Evolutionary conservation across 1,140 invertebrate species (phyloP).

Genomic region (Bicyclus anynana): DNA sequence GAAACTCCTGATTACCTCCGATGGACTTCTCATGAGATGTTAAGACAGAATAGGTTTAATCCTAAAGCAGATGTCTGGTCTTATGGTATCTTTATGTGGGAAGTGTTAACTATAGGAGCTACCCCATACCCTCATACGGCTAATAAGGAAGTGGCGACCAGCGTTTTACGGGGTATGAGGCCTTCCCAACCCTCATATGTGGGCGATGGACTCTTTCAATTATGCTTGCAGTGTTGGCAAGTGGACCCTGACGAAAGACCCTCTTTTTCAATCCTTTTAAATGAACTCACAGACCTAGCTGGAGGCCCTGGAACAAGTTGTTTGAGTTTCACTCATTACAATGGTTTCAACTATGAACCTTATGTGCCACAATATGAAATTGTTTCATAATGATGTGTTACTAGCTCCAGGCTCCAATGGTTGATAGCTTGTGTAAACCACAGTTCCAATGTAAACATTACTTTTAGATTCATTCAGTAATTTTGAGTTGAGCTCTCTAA

Average conservation of each 20-base stretch:
- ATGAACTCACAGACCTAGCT: constrained; percentile 49
- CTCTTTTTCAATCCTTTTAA: constrained; percentile 47
- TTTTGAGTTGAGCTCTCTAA: no score
- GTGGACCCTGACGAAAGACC: constrained; percentile 88
- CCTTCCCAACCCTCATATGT: constrained; percentile 85
- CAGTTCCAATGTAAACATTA: neutral
- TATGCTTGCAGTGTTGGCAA: constrained; percentile 91
- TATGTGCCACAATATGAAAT: constrained; percentile 68
- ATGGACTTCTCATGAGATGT: constrained; percentile 88
- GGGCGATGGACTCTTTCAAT: constrained; percentile 87
- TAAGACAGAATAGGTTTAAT: constrained; percentile 81
- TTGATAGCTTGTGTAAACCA: neutral
- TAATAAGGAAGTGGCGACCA: constrained; percentile 83
- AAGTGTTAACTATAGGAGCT: constrained; percentile 88
- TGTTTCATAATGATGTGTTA: constrained; percentile 15
- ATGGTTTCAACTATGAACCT: constrained; percentile 70
- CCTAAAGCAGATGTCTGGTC: constrained; percentile 89
- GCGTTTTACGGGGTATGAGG: constrained; percentile 82
- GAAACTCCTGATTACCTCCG: constrained; percentile 82
- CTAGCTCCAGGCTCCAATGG: neutral
- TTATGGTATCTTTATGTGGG: constrained; percentile 89
- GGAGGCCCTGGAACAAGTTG: constrained; percentile 50
- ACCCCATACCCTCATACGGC: constrained; percentile 86
- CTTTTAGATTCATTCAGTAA: no score
- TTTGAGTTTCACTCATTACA: constrained; percentile 70